These are phyloP conservation scores for Pollachius pollachius DNA, from an alignment of 2,113 vertebrate genomes.

Conservation along the genomic window DNA sequence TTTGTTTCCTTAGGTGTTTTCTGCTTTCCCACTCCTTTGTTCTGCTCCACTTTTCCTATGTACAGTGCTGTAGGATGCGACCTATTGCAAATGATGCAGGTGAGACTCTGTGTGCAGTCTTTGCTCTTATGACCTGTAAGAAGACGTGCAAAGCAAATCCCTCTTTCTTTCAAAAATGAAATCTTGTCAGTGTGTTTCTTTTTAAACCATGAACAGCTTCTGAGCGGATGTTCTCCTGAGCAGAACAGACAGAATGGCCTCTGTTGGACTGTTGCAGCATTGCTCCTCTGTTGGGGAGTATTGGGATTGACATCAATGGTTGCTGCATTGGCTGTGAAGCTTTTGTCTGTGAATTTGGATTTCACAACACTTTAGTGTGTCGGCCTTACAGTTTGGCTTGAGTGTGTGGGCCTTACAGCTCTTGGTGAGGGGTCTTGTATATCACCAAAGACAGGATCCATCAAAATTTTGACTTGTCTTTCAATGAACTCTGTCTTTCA, in stretches of 20 bases:
- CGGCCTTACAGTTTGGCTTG: background rate
- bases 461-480: background rate
- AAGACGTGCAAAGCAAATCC: conserved; percentile 16
- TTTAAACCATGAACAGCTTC: too few relatives aligned
- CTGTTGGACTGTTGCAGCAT: too few relatives aligned
- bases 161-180: too few relatives aligned
- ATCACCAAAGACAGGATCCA: background rate
- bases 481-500: background rate
- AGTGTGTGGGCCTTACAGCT: background rate
- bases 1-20: background rate
- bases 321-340: too few relatives aligned
- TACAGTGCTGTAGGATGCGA: background rate
- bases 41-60: background rate
- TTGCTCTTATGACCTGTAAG: conserved; percentile 10
- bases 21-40: background rate
- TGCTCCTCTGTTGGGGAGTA: too few relatives aligned
- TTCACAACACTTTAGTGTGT: too few relatives aligned
- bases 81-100: background rate
- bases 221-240: too few relatives aligned
- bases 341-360: too few relatives aligned
- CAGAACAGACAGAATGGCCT: too few relatives aligned
- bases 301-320: too few relatives aligned
- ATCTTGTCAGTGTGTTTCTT: too few relatives aligned
- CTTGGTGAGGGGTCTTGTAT: background rate
- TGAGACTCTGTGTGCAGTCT: conserved; percentile 1